Evolutionary conservation across 2,797 vertebrate species (phyloP), one percentile per base, ranked within the genome.

Genomic region (Rhinoraja longicauda): DNA sequence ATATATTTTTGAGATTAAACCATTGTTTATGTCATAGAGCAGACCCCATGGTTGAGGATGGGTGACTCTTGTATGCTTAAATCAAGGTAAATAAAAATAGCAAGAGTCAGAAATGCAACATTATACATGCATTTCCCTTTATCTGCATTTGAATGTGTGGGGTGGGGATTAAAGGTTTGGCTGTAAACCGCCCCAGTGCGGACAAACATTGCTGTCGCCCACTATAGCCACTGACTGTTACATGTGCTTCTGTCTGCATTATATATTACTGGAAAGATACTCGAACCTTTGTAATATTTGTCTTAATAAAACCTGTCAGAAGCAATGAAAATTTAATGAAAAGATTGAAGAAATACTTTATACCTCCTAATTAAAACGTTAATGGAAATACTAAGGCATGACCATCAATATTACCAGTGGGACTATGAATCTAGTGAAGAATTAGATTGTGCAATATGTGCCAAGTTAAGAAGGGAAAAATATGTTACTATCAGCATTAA

Each of bases 281-380:
- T 84, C 57, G 24, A 29, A 84, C 21, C 45, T 59, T 86, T 10
- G 3, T 12, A 59, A 86, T 86, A 24, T 86, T 86, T 59, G 82
- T 62, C 57, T 86, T 86, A 59, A 86, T 86, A 26, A 86, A 86
- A n/a, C 26, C 82, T 86, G 57, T 86, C 82, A 59, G 53, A 57
- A 57, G 57, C 57, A 86, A 57, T 86, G 82, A 86, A 86, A 86
- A 62, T 86, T 86, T 86, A 24, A 86, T 86, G 57, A 53, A 86
- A 57, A 59, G 82, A 86, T 57, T 86, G 82, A 86, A 57, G 29
- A 57, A n/a, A 15, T 4, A 82, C 53, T 12, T 62, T 62, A 59
- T 57, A 86, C 2, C 39, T 59, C 57, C 53, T 86, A 86, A 86
- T 86, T 86, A 86, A 86, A 86, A 86, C 13, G 1, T 62, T 59